Percentiles rank a stretch among this genome's conserved stretches.
Conservation (phyloP, 2,888 invertebrate genomes). For the Idaea biselata region DNA sequence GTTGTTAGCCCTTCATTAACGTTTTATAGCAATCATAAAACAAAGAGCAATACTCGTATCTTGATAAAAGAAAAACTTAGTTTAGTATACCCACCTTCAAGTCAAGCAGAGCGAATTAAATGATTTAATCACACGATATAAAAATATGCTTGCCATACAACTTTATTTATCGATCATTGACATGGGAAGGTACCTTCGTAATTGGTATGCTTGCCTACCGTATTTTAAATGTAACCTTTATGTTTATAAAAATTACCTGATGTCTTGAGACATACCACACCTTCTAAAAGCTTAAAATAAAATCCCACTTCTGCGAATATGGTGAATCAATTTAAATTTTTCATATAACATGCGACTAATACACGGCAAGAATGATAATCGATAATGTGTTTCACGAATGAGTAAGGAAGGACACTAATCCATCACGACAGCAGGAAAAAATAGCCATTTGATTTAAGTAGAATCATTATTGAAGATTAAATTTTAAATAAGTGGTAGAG, state of each 20-base stretch:
- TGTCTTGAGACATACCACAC: neutral
- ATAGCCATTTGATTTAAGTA: neutral
- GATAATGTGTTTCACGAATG: neutral
- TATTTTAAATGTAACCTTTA: slow-evolving; percentile 6
- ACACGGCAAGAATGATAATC: neutral
- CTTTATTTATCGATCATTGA: slow-evolving; percentile 30
- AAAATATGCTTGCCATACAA: slow-evolving; percentile 24
- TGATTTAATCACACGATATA: slow-evolving; percentile 27
- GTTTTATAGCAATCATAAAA: neutral
- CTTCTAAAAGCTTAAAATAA: neutral
- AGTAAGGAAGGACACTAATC: neutral
- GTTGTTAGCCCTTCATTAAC: slow-evolving; percentile 2
- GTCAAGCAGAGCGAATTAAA: slow-evolving; percentile 16
- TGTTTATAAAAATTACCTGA: neutral
- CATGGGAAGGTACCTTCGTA: slow-evolving; percentile 15
- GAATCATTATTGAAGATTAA: neutral
- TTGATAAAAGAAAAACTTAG: neutral
- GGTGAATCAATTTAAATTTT: neutral
- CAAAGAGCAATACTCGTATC: neutral
- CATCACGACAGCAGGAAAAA: neutral
- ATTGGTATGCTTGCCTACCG: slow-evolving; percentile 13
- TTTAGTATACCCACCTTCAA: slow-evolving; percentile 5
- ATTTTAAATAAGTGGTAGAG: neutral
- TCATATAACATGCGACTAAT: neutral
- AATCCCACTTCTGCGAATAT: neutral